These are phyloP conservation scores for Eubucco bourcierii DNA, from an alignment of 2,113 vertebrate species.

Conservation along the genomic window DNA sequence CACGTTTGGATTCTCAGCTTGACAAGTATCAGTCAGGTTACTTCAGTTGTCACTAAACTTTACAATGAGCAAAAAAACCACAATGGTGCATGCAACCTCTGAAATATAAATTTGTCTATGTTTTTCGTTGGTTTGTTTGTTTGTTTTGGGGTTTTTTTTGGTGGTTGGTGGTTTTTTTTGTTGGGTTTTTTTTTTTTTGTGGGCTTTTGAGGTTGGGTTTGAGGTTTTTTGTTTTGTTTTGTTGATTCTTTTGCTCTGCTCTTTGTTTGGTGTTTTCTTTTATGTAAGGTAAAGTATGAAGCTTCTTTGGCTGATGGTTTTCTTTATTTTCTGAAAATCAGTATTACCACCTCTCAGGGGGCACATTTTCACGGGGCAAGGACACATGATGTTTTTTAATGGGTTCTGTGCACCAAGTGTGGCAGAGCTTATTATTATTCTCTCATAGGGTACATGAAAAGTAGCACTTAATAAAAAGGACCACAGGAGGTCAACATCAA, in stretches of 20 bases:
- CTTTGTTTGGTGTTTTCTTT: not conserved
- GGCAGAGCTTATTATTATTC: constrained; percentile 47
- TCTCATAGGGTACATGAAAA: constrained; percentile 17
- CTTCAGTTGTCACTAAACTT: not conserved
- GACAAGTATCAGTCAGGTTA: not conserved
- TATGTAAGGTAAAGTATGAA: not conserved
- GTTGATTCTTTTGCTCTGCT: not conserved
- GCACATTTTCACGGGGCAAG: constrained; percentile 5
- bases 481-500: constrained; percentile 27
- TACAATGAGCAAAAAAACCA: not conserved
- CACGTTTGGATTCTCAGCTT: not conserved
- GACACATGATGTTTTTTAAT: constrained; percentile 40
- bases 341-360: not conserved
- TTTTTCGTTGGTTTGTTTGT: not conserved
- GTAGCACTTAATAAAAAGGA: constrained; percentile 60
- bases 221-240: too few species aligned
- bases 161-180: too few species aligned
- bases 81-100: not conserved
- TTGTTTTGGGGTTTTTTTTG: too few species aligned
- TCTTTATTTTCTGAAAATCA: constrained; percentile 29
- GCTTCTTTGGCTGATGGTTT: not conserved
- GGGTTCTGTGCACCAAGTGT: constrained; percentile 31
- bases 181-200: too few species aligned
- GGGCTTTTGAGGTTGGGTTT: too few species aligned
- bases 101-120: not conserved